Evolutionary conservation across 2,888 invertebrate species (phyloP), one percentile per base, ranked within the genome.

Genomic region (Cylloceria caligata): DNA sequence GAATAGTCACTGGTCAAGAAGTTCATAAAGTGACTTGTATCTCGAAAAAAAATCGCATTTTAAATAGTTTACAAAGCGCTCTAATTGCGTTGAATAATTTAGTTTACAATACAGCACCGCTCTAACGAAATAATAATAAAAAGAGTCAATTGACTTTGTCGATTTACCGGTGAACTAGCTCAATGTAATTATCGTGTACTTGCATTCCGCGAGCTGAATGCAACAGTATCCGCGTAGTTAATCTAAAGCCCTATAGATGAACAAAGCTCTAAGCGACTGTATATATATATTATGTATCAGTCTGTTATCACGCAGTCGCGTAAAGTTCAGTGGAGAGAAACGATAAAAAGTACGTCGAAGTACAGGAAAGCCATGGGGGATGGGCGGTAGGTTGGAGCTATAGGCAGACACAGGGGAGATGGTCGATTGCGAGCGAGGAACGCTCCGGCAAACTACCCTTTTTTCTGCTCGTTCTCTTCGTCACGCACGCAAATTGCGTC

Each of bases 401-500:
- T 9, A 16, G 34, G 7, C 19, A 34, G 57, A 60, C 60, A 16
- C 60, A 34, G 16, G 60, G 60, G 60, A 34, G 60, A 60, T 34
- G 6, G 60, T 60, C 60, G 60, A 60, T 60, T 60, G 34, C 60
- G 11, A 36, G 60, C 19, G 34, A 19, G 60, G 34, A 60, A 34
- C 60, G 60, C 24, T 27, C 24, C 60, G 16, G 34, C 60, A 57
- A 67, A 16, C 34, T 24, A 27, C 39, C 34, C 21, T 16, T 36
- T 45, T 19, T 34, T 2, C 11, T 49, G 21, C 55, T 65, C 69
- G 62, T 65, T 47, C 55, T 80, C 71, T 65, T 80, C 65, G 57
- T 64, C 73, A 47, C 45, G 52, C 73, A 62, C 75, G 65, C 75
- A 80, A 75, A 75, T 80, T 80, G 71, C 71, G 39, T 76, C 75